Conservation (phyloP, 2,888 invertebrate genomes). For the Selenia dentaria region DNA sequence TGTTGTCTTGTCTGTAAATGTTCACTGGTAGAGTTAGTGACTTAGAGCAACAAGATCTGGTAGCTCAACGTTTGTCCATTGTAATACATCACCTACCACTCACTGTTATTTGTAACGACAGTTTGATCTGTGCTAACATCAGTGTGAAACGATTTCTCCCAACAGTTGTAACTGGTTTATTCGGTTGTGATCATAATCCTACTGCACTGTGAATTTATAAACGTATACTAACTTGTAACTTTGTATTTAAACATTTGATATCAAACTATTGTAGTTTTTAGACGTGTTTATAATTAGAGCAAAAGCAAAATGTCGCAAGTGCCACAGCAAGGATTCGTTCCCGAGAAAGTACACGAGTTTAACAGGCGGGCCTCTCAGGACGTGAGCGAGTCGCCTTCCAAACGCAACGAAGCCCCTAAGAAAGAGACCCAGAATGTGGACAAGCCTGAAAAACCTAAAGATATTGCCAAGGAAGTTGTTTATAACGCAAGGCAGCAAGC, state of each 20-base stretch:
- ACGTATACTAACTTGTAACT: constrained; percentile 34
- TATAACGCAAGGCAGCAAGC: constrained; percentile 47
- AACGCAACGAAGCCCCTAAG: constrained; percentile 51
- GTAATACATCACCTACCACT: constrained; percentile 3
- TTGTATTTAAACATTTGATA: constrained; percentile 50
- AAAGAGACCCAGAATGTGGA: constrained; percentile 57
- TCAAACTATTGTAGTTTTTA: constrained; percentile 59
- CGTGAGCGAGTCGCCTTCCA: constrained; percentile 55
- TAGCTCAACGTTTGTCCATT: too few relatives aligned
- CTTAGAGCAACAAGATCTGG: too few relatives aligned
- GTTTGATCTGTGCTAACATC: not conserved
- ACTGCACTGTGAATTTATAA: constrained; percentile 35
- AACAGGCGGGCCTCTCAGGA: constrained; percentile 74
- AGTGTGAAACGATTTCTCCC: not conserved
- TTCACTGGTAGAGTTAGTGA: too few relatives aligned
- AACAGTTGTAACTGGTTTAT: constrained; percentile 25
- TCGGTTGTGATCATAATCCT: constrained; percentile 37
- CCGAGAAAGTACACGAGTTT: constrained; percentile 75
- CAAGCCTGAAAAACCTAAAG: constrained; percentile 48
- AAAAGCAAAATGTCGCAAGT: constrained; percentile 65
- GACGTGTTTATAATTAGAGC: constrained; percentile 50
- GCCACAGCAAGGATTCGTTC: constrained; percentile 71
- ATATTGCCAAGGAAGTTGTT: constrained; percentile 49
- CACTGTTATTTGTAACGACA: not conserved
- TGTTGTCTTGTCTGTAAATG: too few relatives aligned